Evolutionary conservation across 2,113 vertebrate genomes (phyloP).

Genomic region (Meleagris gallopavo): DNA sequence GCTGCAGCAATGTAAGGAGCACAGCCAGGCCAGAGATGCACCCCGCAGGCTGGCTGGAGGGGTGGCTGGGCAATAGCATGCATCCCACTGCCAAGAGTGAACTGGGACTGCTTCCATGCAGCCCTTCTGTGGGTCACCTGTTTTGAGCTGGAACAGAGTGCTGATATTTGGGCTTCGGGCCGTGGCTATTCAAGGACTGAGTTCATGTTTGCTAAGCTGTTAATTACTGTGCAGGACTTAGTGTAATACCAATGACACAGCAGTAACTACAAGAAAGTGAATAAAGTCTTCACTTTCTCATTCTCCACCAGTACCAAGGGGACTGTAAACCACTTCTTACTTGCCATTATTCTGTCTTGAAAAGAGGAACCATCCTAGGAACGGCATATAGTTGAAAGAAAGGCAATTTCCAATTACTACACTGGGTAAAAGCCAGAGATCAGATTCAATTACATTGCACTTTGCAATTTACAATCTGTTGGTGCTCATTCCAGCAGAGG

Average conservation of each 20-base stretch:
- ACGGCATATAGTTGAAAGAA: constrained; percentile 21
- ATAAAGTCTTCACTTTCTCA: background rate
- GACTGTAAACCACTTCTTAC: background rate
- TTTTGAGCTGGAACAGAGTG: background rate
- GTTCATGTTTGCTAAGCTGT: constrained; percentile 60
- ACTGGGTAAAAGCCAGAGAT: constrained; percentile 51
- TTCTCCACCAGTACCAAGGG: background rate
- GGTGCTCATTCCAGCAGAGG: constrained; percentile 46
- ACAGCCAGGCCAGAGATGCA: background rate
- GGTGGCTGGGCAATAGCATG: fast-evolving
- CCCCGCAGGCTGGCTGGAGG: background rate
- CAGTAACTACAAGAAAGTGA: constrained; percentile 7
- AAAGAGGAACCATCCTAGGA: constrained; percentile 26
- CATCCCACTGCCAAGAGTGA: background rate
- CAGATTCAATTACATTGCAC: constrained; percentile 65
- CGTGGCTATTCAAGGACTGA: constrained; percentile 25
- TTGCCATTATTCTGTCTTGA: background rate
- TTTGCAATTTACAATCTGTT: constrained; percentile 57
- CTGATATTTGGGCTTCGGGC: constrained; percentile 34
- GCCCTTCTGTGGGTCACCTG: constrained; percentile 3
- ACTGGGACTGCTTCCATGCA: background rate
- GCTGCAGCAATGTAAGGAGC: background rate
- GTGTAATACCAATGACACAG: constrained; percentile 58
- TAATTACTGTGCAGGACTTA: constrained; percentile 59
- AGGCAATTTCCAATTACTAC: constrained; percentile 44